These are phyloP conservation scores for Drosophila ananassae DNA, from an alignment of 1,140 invertebrate species.

Conservation along the genomic window DNA sequence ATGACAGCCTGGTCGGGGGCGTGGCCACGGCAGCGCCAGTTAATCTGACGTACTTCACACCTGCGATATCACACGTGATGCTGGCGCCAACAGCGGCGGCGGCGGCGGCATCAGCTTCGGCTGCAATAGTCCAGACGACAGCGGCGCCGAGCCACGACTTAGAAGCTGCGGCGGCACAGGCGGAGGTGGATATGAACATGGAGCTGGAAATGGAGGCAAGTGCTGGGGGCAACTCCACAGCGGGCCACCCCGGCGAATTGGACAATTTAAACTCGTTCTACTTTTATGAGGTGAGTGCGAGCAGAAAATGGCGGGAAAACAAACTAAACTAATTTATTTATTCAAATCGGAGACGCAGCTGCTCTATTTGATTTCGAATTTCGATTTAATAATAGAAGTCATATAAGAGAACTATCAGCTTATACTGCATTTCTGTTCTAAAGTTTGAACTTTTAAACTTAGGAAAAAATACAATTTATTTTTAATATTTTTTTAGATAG, in stretches of 20 bases:
- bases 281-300: slow-evolving; percentile 72
- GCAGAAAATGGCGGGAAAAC: not conserved
- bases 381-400: slow-evolving; percentile 12
- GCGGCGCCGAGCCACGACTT: slow-evolving; percentile 57
- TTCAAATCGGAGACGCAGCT: slow-evolving; percentile 35
- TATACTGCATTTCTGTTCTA: not conserved
- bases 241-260: slow-evolving; percentile 50
- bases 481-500: no score
- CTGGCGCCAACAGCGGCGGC: slow-evolving; percentile 57
- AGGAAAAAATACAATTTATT: no score
- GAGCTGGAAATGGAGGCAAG: not conserved
- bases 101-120: slow-evolving; percentile 18
- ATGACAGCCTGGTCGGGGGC: slow-evolving; percentile 41
- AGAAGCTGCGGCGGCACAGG: slow-evolving; percentile 23
- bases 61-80: slow-evolving; percentile 76
- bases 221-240: slow-evolving; percentile 36
- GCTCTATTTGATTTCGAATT: slow-evolving; percentile 33
- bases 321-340: slow-evolving; percentile 54
- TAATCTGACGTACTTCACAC: slow-evolving; percentile 77
- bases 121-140: slow-evolving; percentile 57
- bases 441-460: not conserved
- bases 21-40: slow-evolving; percentile 23
- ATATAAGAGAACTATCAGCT: not conserved
- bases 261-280: slow-evolving; percentile 79
- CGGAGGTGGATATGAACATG: slow-evolving; percentile 1